Evolutionary conservation across 2,113 vertebrate genomes (phyloP).

Genomic region (Semnopithecus entellus): DNA sequence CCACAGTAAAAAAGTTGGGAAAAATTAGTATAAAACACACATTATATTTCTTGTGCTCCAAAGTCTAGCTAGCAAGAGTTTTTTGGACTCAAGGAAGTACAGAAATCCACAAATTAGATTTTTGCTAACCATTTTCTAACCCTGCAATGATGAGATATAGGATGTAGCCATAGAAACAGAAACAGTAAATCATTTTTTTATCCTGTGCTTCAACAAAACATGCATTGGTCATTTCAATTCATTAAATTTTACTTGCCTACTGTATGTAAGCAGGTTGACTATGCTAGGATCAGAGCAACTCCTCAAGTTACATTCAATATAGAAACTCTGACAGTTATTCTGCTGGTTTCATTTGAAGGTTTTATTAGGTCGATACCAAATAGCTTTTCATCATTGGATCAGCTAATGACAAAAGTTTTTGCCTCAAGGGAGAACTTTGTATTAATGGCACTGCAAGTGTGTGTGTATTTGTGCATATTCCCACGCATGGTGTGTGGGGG

Average conservation of each 20-base stretch:
- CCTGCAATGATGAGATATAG: background rate
- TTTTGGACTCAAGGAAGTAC: background rate
- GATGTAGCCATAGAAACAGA: background rate
- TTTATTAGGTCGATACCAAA: slow-evolving; percentile 53
- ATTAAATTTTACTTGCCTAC: background rate
- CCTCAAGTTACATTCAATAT: slow-evolving; percentile 66
- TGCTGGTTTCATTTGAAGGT: background rate
- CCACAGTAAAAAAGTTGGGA: background rate
- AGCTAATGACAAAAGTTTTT: slow-evolving; percentile 7
- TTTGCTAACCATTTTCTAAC: background rate
- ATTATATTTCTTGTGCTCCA: background rate
- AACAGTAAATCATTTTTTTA: background rate
- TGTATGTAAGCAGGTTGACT: slow-evolving; percentile 13
- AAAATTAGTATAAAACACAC: background rate
- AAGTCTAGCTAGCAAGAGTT: background rate
- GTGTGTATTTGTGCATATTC: background rate
- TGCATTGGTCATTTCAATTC: background rate
- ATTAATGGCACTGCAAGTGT: background rate
- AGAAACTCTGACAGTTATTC: slow-evolving; percentile 59
- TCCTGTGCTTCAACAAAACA: background rate
- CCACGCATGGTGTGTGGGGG: background rate
- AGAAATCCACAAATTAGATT: background rate
- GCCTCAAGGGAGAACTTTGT: background rate
- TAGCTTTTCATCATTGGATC: background rate
- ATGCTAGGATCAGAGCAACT: slow-evolving; percentile 46